Evolutionary conservation across 2,797 vertebrate genomes (phyloP).

Genomic region (Cichlasoma orientale): DNA sequence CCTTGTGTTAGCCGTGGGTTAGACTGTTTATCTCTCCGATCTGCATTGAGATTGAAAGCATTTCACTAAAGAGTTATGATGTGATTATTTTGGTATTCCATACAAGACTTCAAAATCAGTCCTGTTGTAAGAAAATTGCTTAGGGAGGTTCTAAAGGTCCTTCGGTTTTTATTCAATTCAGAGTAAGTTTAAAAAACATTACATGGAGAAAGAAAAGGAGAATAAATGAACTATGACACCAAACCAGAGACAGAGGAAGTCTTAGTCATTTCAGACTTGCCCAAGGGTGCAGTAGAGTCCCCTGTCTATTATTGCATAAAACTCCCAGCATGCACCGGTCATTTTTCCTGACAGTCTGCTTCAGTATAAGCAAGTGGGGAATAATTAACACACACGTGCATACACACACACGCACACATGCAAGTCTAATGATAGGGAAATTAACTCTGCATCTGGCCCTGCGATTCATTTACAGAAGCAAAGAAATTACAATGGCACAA

Average conservation of each 20-base stretch:
- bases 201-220: not conserved
- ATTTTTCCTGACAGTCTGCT: slow-evolving; percentile 31
- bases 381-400: slow-evolving; percentile 17
- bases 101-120: not conserved
- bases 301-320: slow-evolving; percentile 25
- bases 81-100: not conserved
- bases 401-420: not conserved
- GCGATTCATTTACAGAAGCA: slow-evolving; percentile 39
- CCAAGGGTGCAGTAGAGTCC: slow-evolving; percentile 13
- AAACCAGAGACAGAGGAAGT: slow-evolving; percentile 4
- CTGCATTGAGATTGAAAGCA: not conserved
- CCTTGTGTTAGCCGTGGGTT: not conserved
- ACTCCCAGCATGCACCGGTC: slow-evolving; percentile 28
- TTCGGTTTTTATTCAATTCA: not conserved
- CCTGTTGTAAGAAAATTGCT: not conserved
- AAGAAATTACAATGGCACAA: slow-evolving; percentile 31
- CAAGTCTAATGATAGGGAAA: slow-evolving; percentile 25
- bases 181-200: not conserved
- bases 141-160: not conserved
- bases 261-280: slow-evolving; percentile 27
- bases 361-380: slow-evolving; percentile 11
- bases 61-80: not conserved
- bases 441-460: slow-evolving; percentile 30
- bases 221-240: slow-evolving; percentile 7
- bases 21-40: not conserved